phyloP scores from a whole-genome alignment of 2,797 vertebrate species.

The Nothura maculosa region DNA sequence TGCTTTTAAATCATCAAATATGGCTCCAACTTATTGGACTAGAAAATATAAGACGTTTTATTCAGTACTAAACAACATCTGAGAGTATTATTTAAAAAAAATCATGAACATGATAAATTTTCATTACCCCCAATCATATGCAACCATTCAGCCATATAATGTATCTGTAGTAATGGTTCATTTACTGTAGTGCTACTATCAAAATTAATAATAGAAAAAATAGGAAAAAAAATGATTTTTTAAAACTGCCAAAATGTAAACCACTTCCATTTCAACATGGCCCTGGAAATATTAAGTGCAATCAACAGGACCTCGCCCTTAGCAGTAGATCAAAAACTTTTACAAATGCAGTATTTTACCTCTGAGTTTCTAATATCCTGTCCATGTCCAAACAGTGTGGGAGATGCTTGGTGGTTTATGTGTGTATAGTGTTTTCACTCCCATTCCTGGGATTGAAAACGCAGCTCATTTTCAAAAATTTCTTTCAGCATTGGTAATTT shows the following conservation, averaged over 20 bases:
- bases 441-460: neutral
- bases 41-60: neutral
- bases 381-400: neutral
- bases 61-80: neutral
- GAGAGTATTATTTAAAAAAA: neutral
- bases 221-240: too few relatives aligned
- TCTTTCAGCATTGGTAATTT: neutral
- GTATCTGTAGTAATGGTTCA: neutral
- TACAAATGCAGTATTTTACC: neutral
- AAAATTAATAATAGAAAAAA: neutral
- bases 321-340: neutral
- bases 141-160: neutral
- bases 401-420: neutral
- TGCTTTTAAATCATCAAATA: constrained; percentile 1
- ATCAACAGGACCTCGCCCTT: neutral
- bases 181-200: neutral
- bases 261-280: neutral
- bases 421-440: neutral
- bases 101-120: neutral
- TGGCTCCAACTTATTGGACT: neutral
- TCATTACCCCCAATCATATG: neutral
- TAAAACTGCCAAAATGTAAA: neutral
- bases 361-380: neutral
- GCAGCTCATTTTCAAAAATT: neutral
- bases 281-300: neutral